phyloP scores from a whole-genome alignment of 2,113 vertebrate species.

The Edolisoma coerulescens region DNA sequence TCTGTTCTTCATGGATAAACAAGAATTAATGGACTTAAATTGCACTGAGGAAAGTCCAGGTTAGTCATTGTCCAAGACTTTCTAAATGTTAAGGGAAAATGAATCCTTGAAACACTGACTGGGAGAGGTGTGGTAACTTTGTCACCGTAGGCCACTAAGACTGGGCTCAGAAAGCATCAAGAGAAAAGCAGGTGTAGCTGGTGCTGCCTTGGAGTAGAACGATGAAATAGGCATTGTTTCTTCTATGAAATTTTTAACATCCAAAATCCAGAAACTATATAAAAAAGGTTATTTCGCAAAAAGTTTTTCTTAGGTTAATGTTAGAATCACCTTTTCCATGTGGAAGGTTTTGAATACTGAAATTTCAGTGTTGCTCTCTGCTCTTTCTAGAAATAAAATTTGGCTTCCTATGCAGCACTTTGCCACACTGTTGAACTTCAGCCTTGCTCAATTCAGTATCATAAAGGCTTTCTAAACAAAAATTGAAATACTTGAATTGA shows the following conservation, averaged over 20 bases:
- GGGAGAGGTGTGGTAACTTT: not conserved
- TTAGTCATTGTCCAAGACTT: not conserved
- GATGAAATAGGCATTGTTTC: not conserved
- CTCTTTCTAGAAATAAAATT: not conserved
- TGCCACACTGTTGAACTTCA: not conserved
- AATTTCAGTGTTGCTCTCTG: not conserved
- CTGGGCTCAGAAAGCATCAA: not conserved
- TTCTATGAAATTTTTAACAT: not conserved
- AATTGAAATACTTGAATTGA: not conserved
- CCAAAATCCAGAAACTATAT: not conserved
- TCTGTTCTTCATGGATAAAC: not conserved
- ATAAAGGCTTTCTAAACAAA: not conserved
- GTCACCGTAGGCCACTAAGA: not conserved
- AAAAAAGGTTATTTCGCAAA: not conserved
- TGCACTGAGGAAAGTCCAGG: not conserved
- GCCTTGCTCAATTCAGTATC: not conserved
- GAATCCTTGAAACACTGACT: not conserved
- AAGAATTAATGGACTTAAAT: not conserved
- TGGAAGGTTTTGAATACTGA: not conserved
- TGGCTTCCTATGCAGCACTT: not conserved
- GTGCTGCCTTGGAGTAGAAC: not conserved
- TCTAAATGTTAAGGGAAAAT: not conserved
- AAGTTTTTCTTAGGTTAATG: not conserved
- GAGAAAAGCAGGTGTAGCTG: not conserved
- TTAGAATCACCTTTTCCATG: not conserved